Evolutionary conservation across 2,797 vertebrate genomes (phyloP), one percentile per base, ranked within the genome.

Genomic region (Threskiornis aethiopicus): DNA sequence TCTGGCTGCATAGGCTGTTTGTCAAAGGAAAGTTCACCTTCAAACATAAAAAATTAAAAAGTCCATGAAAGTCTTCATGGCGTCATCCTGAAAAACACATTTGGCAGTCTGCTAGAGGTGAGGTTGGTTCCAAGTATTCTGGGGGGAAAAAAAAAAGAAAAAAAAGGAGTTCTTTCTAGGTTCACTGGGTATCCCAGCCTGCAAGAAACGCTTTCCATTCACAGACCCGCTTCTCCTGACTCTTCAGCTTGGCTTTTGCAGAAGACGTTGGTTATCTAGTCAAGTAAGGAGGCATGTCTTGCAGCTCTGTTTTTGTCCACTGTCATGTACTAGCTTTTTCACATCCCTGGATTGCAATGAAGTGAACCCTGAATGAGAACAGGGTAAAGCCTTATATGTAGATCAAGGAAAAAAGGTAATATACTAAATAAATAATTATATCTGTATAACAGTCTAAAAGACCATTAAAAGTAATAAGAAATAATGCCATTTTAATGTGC

Each of bases 21-120:
- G 64, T 37, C 64, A n/a, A 66, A 83, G 78, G 71, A 90, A 95
- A 92, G 33, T 96, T 96, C 81, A 90, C 85, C 93, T 92, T 94
- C 82, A 59, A 61, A 90, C 28, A 42, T 11, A 25, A 71, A 80
- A 75, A n/a, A 49, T 37, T 64, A 4, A 54, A 76, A 64, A 70
- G 49, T 19, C 33, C 8, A 2, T 28, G 11, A 61, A 65, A 65
- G 16, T 73, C 81, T 76, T 90, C 16, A 5, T n/a, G 59, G 71
- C 3, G 3, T 87, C 81, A 25, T 61, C 17, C 4, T 52, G 25
- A 55, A 49, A 87, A 87, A 39, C 1, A 10, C 10, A 7, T 21
- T 52, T 78, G 59, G 29, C 17, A 33, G 9, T 6, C 19, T 57
- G 25, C 13, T 67, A 9, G 33, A 61, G 8, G 28, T 29, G 64